Evolutionary conservation across 2,888 invertebrate species (phyloP), one percentile per base, ranked within the genome.

Genomic region (Blera fallax): DNA sequence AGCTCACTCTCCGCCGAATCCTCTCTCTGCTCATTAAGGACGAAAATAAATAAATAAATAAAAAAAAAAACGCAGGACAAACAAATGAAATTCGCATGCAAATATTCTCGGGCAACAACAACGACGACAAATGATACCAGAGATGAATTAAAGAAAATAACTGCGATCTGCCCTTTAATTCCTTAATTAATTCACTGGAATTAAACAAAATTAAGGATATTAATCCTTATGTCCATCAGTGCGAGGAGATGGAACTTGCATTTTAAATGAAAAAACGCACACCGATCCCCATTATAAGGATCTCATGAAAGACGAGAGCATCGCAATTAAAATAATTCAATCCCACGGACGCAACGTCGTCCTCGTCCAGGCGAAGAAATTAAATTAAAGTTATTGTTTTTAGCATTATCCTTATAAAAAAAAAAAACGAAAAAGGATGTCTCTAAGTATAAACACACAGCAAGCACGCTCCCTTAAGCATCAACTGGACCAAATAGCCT

Each of bases 201-300:
- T 81, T 81, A 85, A 85, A 85, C 81, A 77, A 85, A 81, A 81
- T 85, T 72, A 85, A 85, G 76, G 67, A 85, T 81, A 85, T 81
- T 80, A 85, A 85, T 81, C 60, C 62, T 60, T 52, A 29, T 76
- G 74, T 80, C 74, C 70, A 69, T 64, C 80, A 79, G 56, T 43
- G 52, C 45, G 27, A 16, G 32, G 34, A n/a, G 34, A 40, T n/a
- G 40, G 45, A n/a, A 4, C 32, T 54, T 69, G 77, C 62, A 62
- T 64, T 56, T 8, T 40, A 67, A 67, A 72, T 24, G 21, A 10
- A 27, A 56, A 43, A 43, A 62, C 54, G 54, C 7, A 54, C 11
- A 21, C 16, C 24, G 21, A 60, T 60, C 48, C 52, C 69, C 64
- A 72, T 72, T 52, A 77, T 48, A 54, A 82, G 52, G 50, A 34